Base-by-base conservation (phyloP, 1,140 invertebrate genomes). In the Cecropterus lyciades region DNA sequence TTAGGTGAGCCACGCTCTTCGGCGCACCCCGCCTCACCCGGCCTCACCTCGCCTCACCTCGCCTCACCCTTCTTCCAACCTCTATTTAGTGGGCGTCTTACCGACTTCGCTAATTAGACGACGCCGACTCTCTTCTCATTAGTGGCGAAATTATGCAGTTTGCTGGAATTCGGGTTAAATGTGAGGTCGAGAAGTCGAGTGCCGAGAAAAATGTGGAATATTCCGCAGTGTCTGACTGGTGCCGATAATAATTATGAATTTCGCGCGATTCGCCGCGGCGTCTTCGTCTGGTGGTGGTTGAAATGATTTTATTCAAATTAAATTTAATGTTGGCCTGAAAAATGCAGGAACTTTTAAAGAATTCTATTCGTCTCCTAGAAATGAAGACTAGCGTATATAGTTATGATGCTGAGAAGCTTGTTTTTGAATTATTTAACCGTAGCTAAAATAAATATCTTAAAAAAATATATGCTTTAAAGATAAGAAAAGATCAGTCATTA, bases 141-240 rank as follows among this genome's bases (percentile, higher is more conserved):
- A 91, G 87, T 84, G 85, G 83, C 81, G 83, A 84, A 91, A 91
- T 91, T 91, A 91, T 88, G 87, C 87, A 91, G 88, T 91, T 89
- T 91, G 86, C 80, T 73, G 82, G 82, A 84, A 89, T 88, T 85
- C 84, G 83, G 87, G 88, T 87, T 91, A 89, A 91, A 89, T 89
- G 82, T 84, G 77, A 87, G 82, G 85, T 84, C 81, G 80, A 79
- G 81, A 78, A 81, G 76, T 85, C 74, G 79, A 86, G 73, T 71
- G 72, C 70, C 63, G 65, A 69, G 72, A 84, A 83, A 86, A 83
- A 82, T 82, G 75, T 79, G 64, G 72, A 81, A 80, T 82, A 80
- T 79, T 79, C 74, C 67, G 69, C 65, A 73, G 66, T 80, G 72
- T 78, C 76, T 63, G 46, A 51, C 59, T 63, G 46, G 59, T 51